phyloP scores from a whole-genome alignment of 2,888 invertebrate species.

The Scaptomyza polygonia region DNA sequence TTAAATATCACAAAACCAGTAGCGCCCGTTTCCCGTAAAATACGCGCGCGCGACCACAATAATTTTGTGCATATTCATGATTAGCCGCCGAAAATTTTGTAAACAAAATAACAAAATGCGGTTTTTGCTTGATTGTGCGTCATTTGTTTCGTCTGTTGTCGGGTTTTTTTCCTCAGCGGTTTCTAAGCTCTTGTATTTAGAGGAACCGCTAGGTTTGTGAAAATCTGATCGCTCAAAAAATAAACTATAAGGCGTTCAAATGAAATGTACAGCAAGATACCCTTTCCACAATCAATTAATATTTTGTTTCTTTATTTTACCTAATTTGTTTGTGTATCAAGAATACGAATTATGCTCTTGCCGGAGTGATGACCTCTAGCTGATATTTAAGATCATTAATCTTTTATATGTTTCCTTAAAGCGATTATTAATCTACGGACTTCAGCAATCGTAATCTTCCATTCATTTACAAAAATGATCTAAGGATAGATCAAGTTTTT shows the following conservation, averaged over 20 bases:
- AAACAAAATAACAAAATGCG: constrained; percentile 27
- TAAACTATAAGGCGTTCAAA: background rate
- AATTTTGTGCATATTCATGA: constrained; percentile 59
- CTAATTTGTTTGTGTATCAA: no score
- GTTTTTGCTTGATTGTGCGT: constrained; percentile 22
- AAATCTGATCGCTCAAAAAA: no score
- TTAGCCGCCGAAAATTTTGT: constrained; percentile 37
- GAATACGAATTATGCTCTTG: background rate
- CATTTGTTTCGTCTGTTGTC: background rate
- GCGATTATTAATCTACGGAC: constrained; percentile 14
- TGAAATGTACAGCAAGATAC: background rate
- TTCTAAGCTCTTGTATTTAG: no score
- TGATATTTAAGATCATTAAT: constrained; percentile 21
- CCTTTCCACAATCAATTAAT: background rate
- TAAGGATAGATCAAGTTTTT: background rate
- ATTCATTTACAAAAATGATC: background rate
- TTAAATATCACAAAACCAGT: constrained; percentile 34
- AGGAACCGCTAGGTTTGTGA: no score
- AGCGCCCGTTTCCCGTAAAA: constrained; percentile 36
- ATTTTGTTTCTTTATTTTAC: no score
- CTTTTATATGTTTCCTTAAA: constrained; percentile 6
- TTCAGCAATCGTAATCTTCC: background rate
- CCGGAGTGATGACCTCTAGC: constrained; percentile 5
- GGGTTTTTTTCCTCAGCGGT: no score
- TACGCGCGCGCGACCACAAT: constrained; percentile 16